These are phyloP conservation scores for Montipora capricornis DNA, from an alignment of 64 coral and sea anemone genomes.

Conservation along the genomic window DNA sequence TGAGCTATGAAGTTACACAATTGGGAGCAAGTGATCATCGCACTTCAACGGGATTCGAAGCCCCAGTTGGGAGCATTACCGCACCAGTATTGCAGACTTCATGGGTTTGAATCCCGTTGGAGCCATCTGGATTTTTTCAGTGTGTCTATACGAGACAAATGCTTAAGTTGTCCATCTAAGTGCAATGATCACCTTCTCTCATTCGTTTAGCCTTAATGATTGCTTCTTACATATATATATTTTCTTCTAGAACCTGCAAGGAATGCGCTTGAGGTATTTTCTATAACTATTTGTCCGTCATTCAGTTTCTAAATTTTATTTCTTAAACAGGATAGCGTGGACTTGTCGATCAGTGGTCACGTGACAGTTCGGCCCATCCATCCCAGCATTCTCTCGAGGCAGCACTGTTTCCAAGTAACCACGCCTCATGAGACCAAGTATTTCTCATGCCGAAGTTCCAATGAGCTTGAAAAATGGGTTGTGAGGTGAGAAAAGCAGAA, in stretches of 20 bases:
- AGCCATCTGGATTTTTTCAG: no score
- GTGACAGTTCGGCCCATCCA: conserved; percentile 96
- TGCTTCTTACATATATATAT: no score
- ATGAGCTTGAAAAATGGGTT: conserved; percentile 99
- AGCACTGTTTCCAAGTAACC: conserved; percentile 95
- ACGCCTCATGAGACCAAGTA: conserved; percentile 92
- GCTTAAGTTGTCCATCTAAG: no score
- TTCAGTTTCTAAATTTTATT: neutral
- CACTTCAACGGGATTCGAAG: no score
- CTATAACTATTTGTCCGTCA: neutral
- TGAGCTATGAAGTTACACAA: no score
- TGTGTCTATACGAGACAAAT: no score
- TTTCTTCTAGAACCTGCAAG: neutral
- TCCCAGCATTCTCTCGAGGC: conserved; percentile 93
- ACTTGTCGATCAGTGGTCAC: conserved; percentile 88
- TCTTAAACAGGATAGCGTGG: conserved; percentile 81
- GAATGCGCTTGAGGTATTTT: neutral
- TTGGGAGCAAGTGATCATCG: no score
- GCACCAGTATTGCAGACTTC: no score
- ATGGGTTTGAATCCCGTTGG: no score
- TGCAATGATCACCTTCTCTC: no score
- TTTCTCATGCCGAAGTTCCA: conserved; percentile 93
- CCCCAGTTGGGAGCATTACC: no score
- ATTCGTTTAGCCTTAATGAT: no score
- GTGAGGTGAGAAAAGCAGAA: conserved; percentile 63